Evolutionary conservation across 1,140 invertebrate genomes (phyloP).

Genomic region (Wiebesia pumilae): DNA sequence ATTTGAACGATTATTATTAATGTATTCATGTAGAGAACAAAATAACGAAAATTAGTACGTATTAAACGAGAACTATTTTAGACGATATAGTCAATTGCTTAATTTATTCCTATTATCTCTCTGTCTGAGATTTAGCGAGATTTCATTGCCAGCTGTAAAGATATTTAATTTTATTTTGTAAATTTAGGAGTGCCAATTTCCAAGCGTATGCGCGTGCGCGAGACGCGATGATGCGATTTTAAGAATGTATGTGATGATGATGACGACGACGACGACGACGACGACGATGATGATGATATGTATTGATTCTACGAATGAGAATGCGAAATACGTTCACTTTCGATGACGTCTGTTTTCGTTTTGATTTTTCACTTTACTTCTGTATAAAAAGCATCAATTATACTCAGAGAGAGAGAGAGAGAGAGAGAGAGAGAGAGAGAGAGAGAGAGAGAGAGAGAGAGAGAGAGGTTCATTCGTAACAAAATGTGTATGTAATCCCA

Average conservation of each 20-base stretch:
- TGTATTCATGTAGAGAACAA: conserved; percentile 1
- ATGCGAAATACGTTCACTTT: conserved; percentile 5
- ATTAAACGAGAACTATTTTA: conserved; percentile 1
- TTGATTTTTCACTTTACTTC: not conserved
- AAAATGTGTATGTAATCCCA: too few species aligned
- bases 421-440: too few species aligned
- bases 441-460: too few species aligned
- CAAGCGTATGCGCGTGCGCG: not conserved
- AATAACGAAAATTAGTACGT: not conserved
- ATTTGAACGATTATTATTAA: conserved; percentile 14
- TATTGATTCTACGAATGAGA: not conserved
- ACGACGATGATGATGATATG: not conserved
- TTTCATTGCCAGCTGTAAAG: conserved; percentile 26
- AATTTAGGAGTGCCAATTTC: conserved; percentile 44
- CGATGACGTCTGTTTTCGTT: not conserved
- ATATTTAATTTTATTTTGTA: conserved; percentile 40
- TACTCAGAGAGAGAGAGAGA: not conserved
- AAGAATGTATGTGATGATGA: not conserved
- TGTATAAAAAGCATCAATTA: not conserved
- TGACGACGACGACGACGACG: not conserved
- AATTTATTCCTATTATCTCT: conserved; percentile 23
- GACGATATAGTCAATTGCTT: not conserved
- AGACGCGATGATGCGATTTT: not conserved
- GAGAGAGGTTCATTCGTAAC: too few species aligned
- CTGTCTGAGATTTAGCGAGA: conserved; percentile 28